These are phyloP conservation scores for Panagrolaimus sp. DNA, from an alignment of 1,140 invertebrate species.

Conservation along the genomic window DNA sequence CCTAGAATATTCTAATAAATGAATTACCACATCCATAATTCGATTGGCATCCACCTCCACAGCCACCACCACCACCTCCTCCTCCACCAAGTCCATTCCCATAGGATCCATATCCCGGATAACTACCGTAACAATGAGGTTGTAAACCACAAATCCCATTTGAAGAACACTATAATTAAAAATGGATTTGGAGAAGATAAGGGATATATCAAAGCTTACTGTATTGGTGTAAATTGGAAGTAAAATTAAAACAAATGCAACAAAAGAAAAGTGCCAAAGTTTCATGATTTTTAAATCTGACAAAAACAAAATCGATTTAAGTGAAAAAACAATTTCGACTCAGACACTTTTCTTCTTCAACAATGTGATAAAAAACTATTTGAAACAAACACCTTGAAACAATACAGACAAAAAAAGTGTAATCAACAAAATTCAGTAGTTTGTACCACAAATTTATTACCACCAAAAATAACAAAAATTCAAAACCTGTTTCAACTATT, in stretches of 20 bases:
- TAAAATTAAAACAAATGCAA: not conserved
- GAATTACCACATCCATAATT: no score
- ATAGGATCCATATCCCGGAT: not conserved
- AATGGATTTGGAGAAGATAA: no score
- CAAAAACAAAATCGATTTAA: not conserved
- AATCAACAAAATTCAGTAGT: not conserved
- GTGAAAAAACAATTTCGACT: not conserved
- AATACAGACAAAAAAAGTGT: not conserved
- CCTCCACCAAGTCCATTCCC: not conserved
- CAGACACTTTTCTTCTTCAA: not conserved
- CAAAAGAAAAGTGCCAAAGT: not conserved
- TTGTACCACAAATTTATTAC: no score
- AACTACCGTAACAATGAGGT: slow-evolving; percentile 3
- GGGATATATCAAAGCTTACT: not conserved
- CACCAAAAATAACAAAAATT: no score
- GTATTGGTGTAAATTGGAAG: not conserved
- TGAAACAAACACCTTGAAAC: not conserved
- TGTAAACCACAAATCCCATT: slow-evolving; percentile 6
- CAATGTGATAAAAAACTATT: not conserved
- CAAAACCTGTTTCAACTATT: no score
- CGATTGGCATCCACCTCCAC: no score
- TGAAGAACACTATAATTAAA: not conserved
- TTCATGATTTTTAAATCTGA: not conserved
- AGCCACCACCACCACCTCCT: no score
- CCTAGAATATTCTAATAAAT: no score